phyloP scores from a whole-genome alignment of 2,888 invertebrate species.

The Neocrepidodera transversa region DNA sequence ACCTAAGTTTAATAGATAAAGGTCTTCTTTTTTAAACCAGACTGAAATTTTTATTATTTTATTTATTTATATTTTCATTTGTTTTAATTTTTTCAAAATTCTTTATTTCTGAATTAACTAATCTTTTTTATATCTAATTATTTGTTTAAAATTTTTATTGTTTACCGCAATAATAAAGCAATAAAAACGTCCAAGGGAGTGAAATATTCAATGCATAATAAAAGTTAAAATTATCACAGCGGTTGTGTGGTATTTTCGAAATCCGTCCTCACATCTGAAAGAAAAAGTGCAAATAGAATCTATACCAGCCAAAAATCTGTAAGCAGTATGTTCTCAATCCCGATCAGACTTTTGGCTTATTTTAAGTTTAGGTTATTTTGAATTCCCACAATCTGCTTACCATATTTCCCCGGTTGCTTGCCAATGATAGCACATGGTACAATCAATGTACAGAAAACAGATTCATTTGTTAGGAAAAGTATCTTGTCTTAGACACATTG shows the following conservation, averaged over 20 bases:
- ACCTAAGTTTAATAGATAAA: no score
- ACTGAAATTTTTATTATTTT: no score
- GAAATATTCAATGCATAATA: no score
- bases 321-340: conserved; percentile 57
- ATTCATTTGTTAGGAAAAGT: conserved; percentile 35
- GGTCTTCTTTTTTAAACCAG: no score
- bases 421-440: conserved; percentile 55
- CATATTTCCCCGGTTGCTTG: conserved; percentile 57
- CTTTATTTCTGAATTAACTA: no score
- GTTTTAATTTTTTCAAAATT: no score
- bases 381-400: conserved; percentile 60
- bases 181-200: no score
- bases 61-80: no score
- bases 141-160: no score
- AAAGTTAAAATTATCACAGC: no score
- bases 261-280: not conserved
- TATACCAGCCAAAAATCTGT: conserved; percentile 52
- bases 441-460: conserved; percentile 41
- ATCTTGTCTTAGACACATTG: conserved; percentile 31
- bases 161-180: no score
- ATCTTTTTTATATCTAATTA: no score
- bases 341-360: conserved; percentile 57
- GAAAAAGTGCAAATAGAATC: conserved; percentile 7
- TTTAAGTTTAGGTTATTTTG: conserved; percentile 59
- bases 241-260: not conserved